These are phyloP conservation scores for Pomacea maculata DNA, from an alignment of 1,140 invertebrate species.

Conservation along the genomic window DNA sequence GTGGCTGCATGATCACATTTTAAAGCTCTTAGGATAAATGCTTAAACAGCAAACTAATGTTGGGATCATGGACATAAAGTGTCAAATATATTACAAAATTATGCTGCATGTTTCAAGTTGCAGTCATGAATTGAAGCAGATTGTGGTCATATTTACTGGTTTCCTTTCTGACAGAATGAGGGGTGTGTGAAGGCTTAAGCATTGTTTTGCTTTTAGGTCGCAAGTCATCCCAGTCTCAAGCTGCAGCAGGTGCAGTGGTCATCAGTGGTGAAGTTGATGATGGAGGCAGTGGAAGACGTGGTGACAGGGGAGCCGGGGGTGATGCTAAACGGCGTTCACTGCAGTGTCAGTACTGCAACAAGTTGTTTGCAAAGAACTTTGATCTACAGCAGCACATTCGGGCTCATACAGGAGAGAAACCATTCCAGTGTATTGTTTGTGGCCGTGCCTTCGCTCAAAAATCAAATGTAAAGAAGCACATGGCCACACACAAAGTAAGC, in stretches of 20 bases:
- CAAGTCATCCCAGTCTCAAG: conserved; percentile 43
- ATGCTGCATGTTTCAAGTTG: no score
- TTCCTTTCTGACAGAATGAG: no score
- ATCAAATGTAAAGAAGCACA: conserved; percentile 96
- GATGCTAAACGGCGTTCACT: conserved; percentile 12
- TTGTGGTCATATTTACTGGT: no score
- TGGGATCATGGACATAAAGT: no score
- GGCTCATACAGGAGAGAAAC: conserved; percentile 74
- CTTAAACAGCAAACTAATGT: no score
- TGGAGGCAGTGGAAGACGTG: not conserved
- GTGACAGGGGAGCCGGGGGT: not conserved
- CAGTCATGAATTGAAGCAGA: no score
- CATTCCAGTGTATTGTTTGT: conserved; percentile 70
- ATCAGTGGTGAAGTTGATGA: not conserved
- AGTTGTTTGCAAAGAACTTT: conserved; percentile 71
- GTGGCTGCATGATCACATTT: no score
- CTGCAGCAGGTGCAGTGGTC: conserved; percentile 4
- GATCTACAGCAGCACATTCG: conserved; percentile 77
- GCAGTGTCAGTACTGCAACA: conserved; percentile 61
- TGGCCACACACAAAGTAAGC: conserved; percentile 83
- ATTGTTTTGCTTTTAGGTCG: conserved; percentile 29
- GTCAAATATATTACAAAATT: no score
- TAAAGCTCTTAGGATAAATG: no score
- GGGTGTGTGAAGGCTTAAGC: not conserved
- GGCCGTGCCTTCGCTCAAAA: conserved; percentile 81